Evolutionary conservation across 2,888 invertebrate species (phyloP).

Genomic region (Opisthograptis luteolata): DNA sequence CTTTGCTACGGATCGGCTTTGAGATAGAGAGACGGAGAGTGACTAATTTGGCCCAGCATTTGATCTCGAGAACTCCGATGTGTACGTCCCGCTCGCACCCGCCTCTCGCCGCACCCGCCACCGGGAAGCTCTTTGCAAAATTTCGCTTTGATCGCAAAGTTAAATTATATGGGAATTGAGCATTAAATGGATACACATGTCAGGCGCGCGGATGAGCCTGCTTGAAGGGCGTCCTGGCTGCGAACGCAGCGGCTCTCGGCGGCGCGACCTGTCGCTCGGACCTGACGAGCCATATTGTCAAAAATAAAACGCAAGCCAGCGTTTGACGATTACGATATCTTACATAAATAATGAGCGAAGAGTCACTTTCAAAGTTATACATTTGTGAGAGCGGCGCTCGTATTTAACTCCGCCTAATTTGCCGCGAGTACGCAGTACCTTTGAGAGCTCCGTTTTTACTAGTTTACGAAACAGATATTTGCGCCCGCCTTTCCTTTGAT

Average conservation of each 20-base stretch:
- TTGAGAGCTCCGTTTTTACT: slow-evolving; percentile 83
- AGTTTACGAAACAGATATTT: slow-evolving; percentile 85
- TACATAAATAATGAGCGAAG: slow-evolving; percentile 80
- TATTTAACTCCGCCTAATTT: slow-evolving; percentile 84
- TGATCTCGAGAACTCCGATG: slow-evolving; percentile 81
- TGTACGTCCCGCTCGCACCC: slow-evolving; percentile 76
- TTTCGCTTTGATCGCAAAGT: slow-evolving; percentile 84
- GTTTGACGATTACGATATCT: slow-evolving; percentile 76
- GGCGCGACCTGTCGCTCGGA: slow-evolving; percentile 34
- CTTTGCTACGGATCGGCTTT: slow-evolving; percentile 85
- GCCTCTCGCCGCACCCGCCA: slow-evolving; percentile 65
- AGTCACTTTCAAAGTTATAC: slow-evolving; percentile 79
- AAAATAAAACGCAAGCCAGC: slow-evolving; percentile 64
- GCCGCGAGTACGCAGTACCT: slow-evolving; percentile 81
- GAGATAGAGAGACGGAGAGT: slow-evolving; percentile 85
- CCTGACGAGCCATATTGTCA: slow-evolving; percentile 53
- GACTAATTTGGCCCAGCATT: slow-evolving; percentile 85
- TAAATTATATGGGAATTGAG: slow-evolving; percentile 85
- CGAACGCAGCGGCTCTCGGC: slow-evolving; percentile 28
- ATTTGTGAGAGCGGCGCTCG: slow-evolving; percentile 77
- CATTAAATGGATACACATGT: slow-evolving; percentile 83
- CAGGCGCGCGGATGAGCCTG: slow-evolving; percentile 44
- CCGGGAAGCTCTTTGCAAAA: slow-evolving; percentile 83
- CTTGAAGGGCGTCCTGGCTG: slow-evolving; percentile 24
- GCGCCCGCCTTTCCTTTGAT: slow-evolving; percentile 84